Percentiles rank a stretch among this genome's conserved stretches.
Evolutionary conservation across 2,113 vertebrate genomes (phyloP).

Genomic region (Hippocampus comes): DNA sequence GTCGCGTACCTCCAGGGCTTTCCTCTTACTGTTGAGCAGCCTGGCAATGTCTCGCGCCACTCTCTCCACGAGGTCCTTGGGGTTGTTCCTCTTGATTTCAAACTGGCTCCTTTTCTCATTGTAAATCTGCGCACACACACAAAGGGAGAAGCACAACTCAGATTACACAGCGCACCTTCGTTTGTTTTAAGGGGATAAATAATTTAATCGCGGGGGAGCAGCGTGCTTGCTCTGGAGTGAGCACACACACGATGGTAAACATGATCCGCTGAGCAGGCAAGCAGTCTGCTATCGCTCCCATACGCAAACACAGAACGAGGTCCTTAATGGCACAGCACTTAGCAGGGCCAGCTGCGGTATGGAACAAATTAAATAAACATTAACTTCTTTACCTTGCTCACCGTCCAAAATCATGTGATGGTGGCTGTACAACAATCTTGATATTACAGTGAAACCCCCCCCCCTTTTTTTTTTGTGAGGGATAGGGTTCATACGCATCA

Average conservation of each 20-base stretch:
- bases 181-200: constrained; percentile 36
- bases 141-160: constrained; percentile 29
- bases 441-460: not conserved
- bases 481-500: not conserved
- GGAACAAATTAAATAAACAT: constrained; percentile 54
- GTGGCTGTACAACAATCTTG: not conserved
- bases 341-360: constrained; percentile 46
- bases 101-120: constrained; percentile 92
- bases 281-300: constrained; percentile 29
- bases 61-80: constrained; percentile 90
- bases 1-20: constrained; percentile 89
- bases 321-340: constrained; percentile 53
- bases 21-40: constrained; percentile 92
- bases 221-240: constrained; percentile 34
- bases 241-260: constrained; percentile 33
- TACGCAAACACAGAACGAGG: constrained; percentile 51
- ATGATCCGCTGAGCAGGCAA: constrained; percentile 42
- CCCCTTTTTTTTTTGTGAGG: not conserved
- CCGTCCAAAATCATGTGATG: constrained; percentile 26
- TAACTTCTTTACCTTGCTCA: constrained; percentile 43
- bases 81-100: constrained; percentile 90
- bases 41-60: constrained; percentile 92
- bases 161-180: constrained; percentile 27
- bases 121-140: constrained; percentile 83
- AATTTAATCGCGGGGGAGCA: constrained; percentile 24